Conservation (phyloP, 2,797 vertebrate species). For the Falco columbarius region DNA sequence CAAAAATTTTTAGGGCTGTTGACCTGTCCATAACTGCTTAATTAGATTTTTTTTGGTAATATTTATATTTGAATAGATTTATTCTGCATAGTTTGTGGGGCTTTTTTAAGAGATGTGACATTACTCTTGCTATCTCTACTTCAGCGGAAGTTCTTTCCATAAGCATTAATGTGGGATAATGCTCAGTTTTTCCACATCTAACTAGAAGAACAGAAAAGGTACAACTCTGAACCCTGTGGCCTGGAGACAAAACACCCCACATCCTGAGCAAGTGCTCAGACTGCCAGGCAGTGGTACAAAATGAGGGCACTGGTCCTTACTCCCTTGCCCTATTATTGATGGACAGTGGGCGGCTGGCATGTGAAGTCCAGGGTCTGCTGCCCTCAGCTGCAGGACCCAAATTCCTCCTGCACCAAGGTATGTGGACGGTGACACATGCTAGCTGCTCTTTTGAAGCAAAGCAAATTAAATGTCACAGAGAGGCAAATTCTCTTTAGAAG, state of each 20-base stretch:
- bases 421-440: accelerated
- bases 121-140: neutral
- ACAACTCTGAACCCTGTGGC: neutral
- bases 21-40: neutral
- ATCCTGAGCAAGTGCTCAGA: neutral
- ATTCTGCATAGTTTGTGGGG: neutral
- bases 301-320: neutral
- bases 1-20: neutral
- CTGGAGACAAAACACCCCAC: neutral
- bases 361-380: neutral
- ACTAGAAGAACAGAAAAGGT: neutral
- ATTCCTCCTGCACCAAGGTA: neutral
- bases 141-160: neutral
- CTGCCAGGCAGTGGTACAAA: neutral
- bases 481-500: neutral
- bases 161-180: neutral
- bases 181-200: neutral
- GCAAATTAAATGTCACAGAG: neutral
- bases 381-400: accelerated
- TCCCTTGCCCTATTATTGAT: neutral
- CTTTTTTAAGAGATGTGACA: neutral
- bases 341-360: neutral
- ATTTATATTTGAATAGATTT: neutral
- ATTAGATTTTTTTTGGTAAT: neutral
- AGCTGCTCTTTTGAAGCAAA: neutral